Evolutionary conservation across 2,113 vertebrate genomes (phyloP), one percentile per base, ranked within the genome.

Genomic region (Pristiophorus japonicus): DNA sequence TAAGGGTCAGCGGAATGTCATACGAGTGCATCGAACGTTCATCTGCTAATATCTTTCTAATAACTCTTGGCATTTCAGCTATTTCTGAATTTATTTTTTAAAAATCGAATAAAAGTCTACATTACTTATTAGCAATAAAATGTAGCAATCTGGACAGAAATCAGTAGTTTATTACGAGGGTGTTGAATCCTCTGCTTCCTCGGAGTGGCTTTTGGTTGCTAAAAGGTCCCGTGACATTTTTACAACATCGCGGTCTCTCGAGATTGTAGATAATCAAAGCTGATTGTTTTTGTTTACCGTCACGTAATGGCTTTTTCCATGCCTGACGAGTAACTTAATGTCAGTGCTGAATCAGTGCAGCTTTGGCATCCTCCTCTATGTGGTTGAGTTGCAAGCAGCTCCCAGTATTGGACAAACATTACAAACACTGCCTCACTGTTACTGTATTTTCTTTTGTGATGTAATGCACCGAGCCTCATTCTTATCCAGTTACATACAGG

Each of bases 401-500:
- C 18, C 63, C 63, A 65, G 24, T 20, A 51, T 70, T 94, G 38
- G 93, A 67, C 38, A 94, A 94, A 27, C 63, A 45, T 67, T 10
- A 8, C 65, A 47, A 51, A 73, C 65, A 73, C 93, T 70, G 92
- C n/a, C 62, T 70, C 22, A 94, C 63, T 94, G 38, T 94, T 66
- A 47, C 92, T 70, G 93, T 94, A 51, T 67, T 42, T 94, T 94
- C 22, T 51, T 45, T 94, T 70, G 66, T 70, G 66, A 70, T 51
- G 93, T 67, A 70, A 94, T 94, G 93, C 66, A 16, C 30, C 16
- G 45, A 45, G 38, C 66, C 66, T 94, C 65, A 70, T 94, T 94
- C 93, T 70, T 94, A 38, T 94, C 65, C 42, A 67, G 38, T 70
- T 94, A 94, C 38, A 27, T 6, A 47, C 93, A 70, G 24, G 11